Conservation (phyloP, 2,113 vertebrate genomes). For the Tragelaphus buxtoni region DNA sequence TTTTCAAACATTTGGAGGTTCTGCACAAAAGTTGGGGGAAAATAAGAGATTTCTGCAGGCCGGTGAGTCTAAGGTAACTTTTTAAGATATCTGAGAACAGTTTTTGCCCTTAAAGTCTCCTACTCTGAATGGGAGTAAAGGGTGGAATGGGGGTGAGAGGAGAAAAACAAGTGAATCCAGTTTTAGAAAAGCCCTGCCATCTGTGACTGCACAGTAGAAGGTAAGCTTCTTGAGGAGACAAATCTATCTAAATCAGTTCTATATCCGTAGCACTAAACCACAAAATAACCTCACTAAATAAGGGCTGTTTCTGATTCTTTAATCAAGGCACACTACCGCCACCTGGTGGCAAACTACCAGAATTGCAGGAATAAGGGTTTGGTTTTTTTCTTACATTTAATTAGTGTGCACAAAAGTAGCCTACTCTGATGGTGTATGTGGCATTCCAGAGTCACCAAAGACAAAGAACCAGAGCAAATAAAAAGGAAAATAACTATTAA, state of each 20-base stretch:
- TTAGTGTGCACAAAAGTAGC: not conserved
- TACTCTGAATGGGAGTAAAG: not conserved
- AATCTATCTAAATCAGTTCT: not conserved
- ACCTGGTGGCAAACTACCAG: conserved; percentile 15
- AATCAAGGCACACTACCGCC: conserved; percentile 19
- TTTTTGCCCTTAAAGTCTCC: not conserved
- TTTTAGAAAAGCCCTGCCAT: not conserved
- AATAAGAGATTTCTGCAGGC: not conserved
- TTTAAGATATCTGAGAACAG: not conserved
- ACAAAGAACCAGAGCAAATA: not conserved
- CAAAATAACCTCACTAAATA: not conserved
- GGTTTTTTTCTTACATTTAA: not conserved
- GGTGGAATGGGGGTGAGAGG: not conserved
- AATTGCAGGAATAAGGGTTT: conserved; percentile 58
- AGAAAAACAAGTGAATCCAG: not conserved
- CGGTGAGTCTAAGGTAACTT: not conserved
- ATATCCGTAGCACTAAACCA: not conserved
- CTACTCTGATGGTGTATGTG: too few relatives aligned
- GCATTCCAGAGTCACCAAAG: not conserved
- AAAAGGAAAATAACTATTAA: not conserved
- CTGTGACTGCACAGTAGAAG: not conserved
- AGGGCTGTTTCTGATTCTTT: not conserved
- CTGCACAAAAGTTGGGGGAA: not conserved
- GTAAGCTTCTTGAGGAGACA: not conserved
- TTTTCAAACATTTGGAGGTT: not conserved